A percentile compares a stretch with the other conserved stretches of the same genome.
phyloP scores from a whole-genome alignment of 37 sponge, comb jelly and placozoan genomes.

The Eunapius fragilis region DNA sequence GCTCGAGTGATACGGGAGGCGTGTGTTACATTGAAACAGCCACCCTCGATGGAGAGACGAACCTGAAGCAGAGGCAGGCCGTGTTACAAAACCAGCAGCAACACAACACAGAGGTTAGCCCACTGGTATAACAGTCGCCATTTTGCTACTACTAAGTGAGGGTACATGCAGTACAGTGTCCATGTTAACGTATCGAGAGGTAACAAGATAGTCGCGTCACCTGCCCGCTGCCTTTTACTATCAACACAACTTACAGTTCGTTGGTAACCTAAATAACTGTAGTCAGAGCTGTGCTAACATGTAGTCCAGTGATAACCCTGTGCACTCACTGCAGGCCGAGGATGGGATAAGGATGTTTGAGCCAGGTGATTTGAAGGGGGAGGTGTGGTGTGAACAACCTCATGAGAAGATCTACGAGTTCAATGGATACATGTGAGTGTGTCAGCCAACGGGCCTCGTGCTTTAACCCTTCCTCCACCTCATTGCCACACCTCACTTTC shows the following conservation, averaged over 20 bases:
- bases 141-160: too few relatives aligned
- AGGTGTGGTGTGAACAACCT: slow-evolving; percentile 51
- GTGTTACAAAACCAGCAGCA: slow-evolving; percentile 14
- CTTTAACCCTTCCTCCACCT: background rate
- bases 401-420: slow-evolving; percentile 68
- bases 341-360: too few relatives aligned
- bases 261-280: too few relatives aligned
- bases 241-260: too few relatives aligned
- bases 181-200: too few relatives aligned
- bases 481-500: background rate
- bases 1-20: slow-evolving; percentile 55
- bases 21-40: slow-evolving; percentile 86
- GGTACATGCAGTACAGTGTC: too few relatives aligned
- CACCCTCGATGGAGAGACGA: slow-evolving; percentile 91
- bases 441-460: background rate
- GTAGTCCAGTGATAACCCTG: background rate
- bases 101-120: too few relatives aligned
- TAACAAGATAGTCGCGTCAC: too few relatives aligned
- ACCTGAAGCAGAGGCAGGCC: slow-evolving; percentile 74
- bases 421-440: slow-evolving; percentile 74
- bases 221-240: too few relatives aligned
- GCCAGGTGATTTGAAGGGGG: slow-evolving; percentile 33
- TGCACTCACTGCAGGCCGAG: too few relatives aligned
- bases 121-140: too few relatives aligned
- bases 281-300: too few relatives aligned